Evolutionary conservation across 2,113 vertebrate species (phyloP).

Genomic region (Malurus cyaneus): DNA sequence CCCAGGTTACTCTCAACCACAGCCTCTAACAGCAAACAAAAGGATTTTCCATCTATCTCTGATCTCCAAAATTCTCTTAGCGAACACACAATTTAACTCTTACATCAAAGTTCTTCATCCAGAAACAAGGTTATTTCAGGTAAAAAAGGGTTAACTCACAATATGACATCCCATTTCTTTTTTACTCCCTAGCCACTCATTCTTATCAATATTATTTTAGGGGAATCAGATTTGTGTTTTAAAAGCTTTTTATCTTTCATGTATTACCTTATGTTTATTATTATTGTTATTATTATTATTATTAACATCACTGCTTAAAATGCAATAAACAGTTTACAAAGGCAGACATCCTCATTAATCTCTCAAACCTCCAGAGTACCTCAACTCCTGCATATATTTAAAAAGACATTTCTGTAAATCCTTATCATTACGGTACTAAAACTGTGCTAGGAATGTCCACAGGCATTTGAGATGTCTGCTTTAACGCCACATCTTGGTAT

Average conservation of each 20-base stretch:
- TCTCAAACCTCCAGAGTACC: background rate
- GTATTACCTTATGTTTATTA: background rate
- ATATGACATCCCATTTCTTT: background rate
- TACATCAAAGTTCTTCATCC: background rate
- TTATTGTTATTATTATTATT: background rate
- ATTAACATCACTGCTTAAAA: background rate
- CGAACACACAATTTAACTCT: background rate
- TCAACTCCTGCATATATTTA: background rate
- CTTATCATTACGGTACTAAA: background rate
- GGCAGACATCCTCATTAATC: background rate
- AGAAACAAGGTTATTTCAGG: background rate
- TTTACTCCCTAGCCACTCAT: background rate
- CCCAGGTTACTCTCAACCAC: conserved; percentile 21
- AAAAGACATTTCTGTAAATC: conserved; percentile 20
- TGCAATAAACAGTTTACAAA: background rate
- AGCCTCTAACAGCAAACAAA: background rate
- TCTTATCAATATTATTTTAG: background rate
- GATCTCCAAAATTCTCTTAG: background rate
- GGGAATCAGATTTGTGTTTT: background rate
- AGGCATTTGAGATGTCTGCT: rapidly evolving
- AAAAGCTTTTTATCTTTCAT: background rate
- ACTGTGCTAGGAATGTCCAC: background rate
- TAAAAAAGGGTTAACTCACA: background rate
- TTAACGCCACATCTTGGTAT: background rate
- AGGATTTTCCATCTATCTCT: conserved; percentile 25